phyloP scores from a whole-genome alignment of 2,888 invertebrate genomes.

The Drosophila kambysellisi region DNA sequence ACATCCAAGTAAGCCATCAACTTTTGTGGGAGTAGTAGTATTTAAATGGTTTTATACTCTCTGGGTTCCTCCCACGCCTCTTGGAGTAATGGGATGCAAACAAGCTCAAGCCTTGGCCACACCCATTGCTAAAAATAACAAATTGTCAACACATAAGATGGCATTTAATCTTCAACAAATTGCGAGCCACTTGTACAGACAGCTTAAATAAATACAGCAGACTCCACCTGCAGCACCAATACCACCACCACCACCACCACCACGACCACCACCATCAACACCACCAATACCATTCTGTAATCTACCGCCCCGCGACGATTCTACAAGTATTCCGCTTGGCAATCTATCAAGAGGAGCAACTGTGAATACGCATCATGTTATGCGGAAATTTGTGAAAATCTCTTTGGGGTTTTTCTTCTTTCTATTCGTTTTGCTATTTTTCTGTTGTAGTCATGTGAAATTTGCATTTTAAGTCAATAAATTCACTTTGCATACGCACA shows the following conservation, averaged over 20 bases:
- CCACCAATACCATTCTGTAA: slow-evolving; percentile 4
- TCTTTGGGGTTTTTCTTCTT: slow-evolving; percentile 46
- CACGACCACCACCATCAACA: not conserved
- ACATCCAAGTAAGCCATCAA: slow-evolving; percentile 9
- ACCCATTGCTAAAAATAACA: slow-evolving; percentile 64
- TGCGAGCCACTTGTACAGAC: slow-evolving; percentile 78
- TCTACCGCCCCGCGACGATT: slow-evolving; percentile 1
- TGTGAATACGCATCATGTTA: slow-evolving; percentile 66
- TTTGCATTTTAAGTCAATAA: slow-evolving; percentile 85
- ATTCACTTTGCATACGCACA: slow-evolving; percentile 83
- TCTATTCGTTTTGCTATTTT: slow-evolving; percentile 13
- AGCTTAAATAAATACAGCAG: slow-evolving; percentile 75
- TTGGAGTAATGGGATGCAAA: slow-evolving; percentile 41
- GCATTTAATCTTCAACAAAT: slow-evolving; percentile 80
- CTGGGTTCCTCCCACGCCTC: not conserved
- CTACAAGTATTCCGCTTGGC: slow-evolving; percentile 37
- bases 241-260: slow-evolving; percentile 19
- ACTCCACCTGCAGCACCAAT: slow-evolving; percentile 8
- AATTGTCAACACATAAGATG: slow-evolving; percentile 79
- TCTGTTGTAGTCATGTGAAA: slow-evolving; percentile 67
- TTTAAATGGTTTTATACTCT: slow-evolving; percentile 29
- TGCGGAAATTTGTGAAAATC: slow-evolving; percentile 78
- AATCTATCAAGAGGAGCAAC: slow-evolving; percentile 69
- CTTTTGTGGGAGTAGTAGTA: slow-evolving; percentile 9
- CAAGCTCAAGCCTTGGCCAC: slow-evolving; percentile 47